phyloP scores from a whole-genome alignment of 23 tunicate species.

The Ciona savignyi region DNA sequence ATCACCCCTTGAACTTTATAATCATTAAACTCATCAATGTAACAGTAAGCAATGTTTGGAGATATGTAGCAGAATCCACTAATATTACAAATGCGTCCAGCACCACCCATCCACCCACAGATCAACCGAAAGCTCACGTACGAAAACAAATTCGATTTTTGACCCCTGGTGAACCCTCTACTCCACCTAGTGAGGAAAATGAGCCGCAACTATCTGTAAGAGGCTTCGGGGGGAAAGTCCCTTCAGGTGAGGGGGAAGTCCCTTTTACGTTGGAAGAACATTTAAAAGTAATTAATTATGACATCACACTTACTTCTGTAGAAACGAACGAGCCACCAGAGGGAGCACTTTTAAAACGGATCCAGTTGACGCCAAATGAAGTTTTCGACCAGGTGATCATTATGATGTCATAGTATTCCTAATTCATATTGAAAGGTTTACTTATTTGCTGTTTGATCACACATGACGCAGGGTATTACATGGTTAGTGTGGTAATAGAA shows the following conservation, averaged over 20 bases:
- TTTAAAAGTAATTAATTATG: neutral
- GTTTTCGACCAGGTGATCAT: conserved; percentile 60
- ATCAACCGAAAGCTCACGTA: too few relatives aligned
- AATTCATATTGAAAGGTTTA: neutral
- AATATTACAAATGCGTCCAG: too few relatives aligned
- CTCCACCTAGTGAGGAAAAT: neutral
- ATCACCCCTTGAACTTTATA: too few relatives aligned
- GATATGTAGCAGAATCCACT: too few relatives aligned
- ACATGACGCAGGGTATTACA: too few relatives aligned
- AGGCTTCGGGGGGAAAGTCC: neutral
- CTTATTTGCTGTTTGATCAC: neutral
- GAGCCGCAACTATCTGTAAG: neutral
- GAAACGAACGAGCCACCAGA: conserved; percentile 2
- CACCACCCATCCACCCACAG: too few relatives aligned
- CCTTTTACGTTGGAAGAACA: neutral
- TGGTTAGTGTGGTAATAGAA: too few relatives aligned
- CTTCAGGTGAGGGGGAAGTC: neutral
- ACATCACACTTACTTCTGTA: conserved; percentile 1
- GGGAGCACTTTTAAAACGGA: conserved; percentile 10
- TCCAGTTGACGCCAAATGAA: conserved; percentile 58
- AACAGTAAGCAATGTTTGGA: too few relatives aligned
- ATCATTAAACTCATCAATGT: too few relatives aligned
- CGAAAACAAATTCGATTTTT: conserved; percentile 13
- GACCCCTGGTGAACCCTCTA: conserved; percentile 10
- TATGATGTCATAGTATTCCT: conserved; percentile 1